Evolutionary conservation across 53 echinoderm and acorn worm species (phyloP), one percentile per base, ranked within the genome.

Genomic region (Holothuria leucospilota): DNA sequence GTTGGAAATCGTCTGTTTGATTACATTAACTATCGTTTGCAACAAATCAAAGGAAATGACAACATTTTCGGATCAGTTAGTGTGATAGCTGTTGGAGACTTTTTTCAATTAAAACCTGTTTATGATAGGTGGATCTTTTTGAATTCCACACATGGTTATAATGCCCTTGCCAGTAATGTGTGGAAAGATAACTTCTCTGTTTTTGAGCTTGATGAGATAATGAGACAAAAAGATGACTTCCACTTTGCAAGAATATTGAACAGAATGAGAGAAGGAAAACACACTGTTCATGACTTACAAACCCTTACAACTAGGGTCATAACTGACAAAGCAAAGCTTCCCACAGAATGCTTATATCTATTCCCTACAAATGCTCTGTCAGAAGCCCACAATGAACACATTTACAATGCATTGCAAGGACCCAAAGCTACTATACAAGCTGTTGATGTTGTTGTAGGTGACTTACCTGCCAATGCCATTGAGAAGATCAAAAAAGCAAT

Each of bases 131-230:
- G 81, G 81, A 81, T 87, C 49, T 81, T 77, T 51, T 40, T 23
- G 42, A 28, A 79, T 78, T 29, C 52, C 7, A 34, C 46, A 26
- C 9, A 27, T 8, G 39, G 23, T 63, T 67, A 83, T 58, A 53
- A 38, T 8, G 38, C 60, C 11, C 62, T 83, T 0, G 83, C 70
- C 20, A 69, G 53, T 20, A 82, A 82, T 40, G n/a, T 88, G 12
- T 88, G 88, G 88, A 82, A 71, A 70, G 88, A 82, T 29, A 20
- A 88, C 59, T 88, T 81, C 65, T 13, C 15, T 11, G 39, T 51
- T 21, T 83, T 51, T 58, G 88, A 88, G 83, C 83, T 88, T 13
- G 83, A 82, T 67, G 83, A 82, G 83, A 88, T 82, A 12, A 88
- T 88, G 88, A 66, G 88, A 30, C 88, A 88, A 58, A 83, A 83